Evolutionary conservation across 2,888 invertebrate species (phyloP), one percentile per base, ranked within the genome.

Genomic region (Dendrolimus pini): DNA sequence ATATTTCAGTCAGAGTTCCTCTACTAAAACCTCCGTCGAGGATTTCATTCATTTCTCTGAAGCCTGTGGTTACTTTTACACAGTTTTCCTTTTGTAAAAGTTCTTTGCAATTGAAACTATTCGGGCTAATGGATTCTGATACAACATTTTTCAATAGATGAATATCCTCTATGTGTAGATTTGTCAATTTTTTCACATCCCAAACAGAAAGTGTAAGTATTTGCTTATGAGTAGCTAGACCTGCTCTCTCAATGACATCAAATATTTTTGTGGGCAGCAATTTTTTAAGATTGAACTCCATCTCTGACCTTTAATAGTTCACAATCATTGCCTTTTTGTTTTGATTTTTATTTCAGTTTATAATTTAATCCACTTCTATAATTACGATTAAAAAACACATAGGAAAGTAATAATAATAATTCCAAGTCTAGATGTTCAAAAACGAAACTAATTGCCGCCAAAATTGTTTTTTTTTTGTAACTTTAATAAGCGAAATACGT

Each of bases 1-100:
- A 93, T 67, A 97, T 87, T 90, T 97, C 96, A 59, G 94, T 94
- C 56, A 97, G 91, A 41, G 95, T 94, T 63, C 93, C 92, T 65
- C 84, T 83, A 55, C 93, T 84, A 60, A 96, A 88, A 42, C 97
- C 97, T 59, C 96, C 96, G 66, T 84, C 80, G 30, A 95, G 77
- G 61, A 93, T 76, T 42, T 70, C 70, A 77, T 96, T 93, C 57
- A 96, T 83, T 57, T 77, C 74, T 56, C 69, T 54, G 78, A 94
- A 95, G 9, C 95, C 95, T 57, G 85, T 87, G 54, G 77, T 70
- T 62, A 93, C 62, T 67, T 72, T 80, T 41, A 72, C 59, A 56
- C 68, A 61, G 53, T 64, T 61, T 55, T 80, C 72, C 61, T 62
- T 55, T 52, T 59, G 58, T 13, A 70, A 60, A 55, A 83, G 59